These are phyloP conservation scores for Andrena trimmerana DNA, from an alignment of 2,888 invertebrate species.

Conservation along the genomic window DNA sequence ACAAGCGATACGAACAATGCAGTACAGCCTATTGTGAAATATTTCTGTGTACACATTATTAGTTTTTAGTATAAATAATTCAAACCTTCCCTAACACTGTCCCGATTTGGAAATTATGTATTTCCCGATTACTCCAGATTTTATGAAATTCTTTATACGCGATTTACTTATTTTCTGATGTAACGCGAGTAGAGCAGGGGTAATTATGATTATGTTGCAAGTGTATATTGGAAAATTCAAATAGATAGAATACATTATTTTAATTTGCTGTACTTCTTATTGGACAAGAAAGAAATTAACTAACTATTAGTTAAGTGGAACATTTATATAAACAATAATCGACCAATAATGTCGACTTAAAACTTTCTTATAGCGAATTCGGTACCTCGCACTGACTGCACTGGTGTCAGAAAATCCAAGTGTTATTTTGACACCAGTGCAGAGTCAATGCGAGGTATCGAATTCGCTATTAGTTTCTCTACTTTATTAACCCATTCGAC, in stretches of 20 bases:
- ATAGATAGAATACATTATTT: neutral
- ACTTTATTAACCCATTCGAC: neutral
- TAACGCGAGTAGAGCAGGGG: neutral
- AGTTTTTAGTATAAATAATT: neutral
- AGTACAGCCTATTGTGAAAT: conserved; percentile 9
- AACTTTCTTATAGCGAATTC: too few relatives aligned
- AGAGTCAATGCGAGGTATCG: too few relatives aligned
- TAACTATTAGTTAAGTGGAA: too few relatives aligned
- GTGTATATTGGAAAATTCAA: neutral
- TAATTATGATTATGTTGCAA: neutral
- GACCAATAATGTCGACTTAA: too few relatives aligned
- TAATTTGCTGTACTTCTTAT: neutral
- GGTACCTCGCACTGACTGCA: too few relatives aligned
- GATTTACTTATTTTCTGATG: neutral
- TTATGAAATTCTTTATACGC: neutral
- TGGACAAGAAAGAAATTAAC: neutral
- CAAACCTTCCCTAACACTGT: neutral
- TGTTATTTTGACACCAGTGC: too few relatives aligned
- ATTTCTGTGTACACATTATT: neutral
- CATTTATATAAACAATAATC: too few relatives aligned
- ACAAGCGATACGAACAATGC: neutral
- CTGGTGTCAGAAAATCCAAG: too few relatives aligned
- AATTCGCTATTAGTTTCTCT: neutral
- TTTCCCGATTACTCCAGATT: conserved; percentile 1
- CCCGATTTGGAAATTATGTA: neutral